Base-by-base conservation (phyloP, 2,113 vertebrate species). In the Scartelaos histophorus region DNA sequence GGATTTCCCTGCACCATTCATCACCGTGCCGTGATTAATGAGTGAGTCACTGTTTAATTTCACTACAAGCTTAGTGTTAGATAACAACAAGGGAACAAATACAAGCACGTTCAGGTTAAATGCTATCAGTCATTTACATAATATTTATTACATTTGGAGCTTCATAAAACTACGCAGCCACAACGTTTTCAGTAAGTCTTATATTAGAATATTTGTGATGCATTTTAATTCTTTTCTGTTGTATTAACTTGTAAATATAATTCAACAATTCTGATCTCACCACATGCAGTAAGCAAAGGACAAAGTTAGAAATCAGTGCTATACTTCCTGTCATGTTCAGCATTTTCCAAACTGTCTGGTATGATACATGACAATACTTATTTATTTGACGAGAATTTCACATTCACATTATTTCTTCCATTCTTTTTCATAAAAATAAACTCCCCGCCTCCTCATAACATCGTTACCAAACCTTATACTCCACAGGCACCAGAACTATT, bases 21-120 rank as follows among this genome's bases (percentile, higher is more conserved):
- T 61, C 58, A 61, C 58, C 34, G 58, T 6, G 7, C 13, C 19
- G 25, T 61, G 58, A 61, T 61, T 61, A 61, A 61, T 61, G 58
- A 34, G 25, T 61, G 58, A 61, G 58, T 61, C 58, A 61, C 25
- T 61, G 25, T 61, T 29, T 61, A 61, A 61, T 61, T 61, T 61
- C 58, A 61, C 25, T 9, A 61, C 58, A 61, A 61, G 58, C 58
- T 34, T 15, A 61, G 58, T 34, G 58, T 17, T 34, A 25, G 25
- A 61, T 61, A 34, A 61, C 58, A 61, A 61, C 22, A 61, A 34
- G 24, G 7, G 24, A 61, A 61, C 58, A 61, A 61, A 61, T 61
- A 34, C 12, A 61, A 34, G 5, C 15, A 34, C 15, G 34, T 34
- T 34, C 58, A 61, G 58, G 58, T 61, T 34, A 61, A 61, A 61